Evolutionary conservation across 2,797 vertebrate genomes (phyloP).

Genomic region (Pitangus sulphuratus): DNA sequence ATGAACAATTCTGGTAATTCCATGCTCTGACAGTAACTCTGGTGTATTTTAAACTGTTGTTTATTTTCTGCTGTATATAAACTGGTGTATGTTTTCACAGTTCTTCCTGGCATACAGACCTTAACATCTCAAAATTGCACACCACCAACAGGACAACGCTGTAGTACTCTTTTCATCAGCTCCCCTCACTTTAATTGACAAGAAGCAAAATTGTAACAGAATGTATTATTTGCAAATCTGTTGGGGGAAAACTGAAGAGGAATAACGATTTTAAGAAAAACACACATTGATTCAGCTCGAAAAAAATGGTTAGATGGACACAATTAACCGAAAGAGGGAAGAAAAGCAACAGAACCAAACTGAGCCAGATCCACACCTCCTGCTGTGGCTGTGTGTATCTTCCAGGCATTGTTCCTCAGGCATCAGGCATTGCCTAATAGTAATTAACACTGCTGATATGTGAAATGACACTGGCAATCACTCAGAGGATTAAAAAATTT

Average conservation of each 20-base stretch:
- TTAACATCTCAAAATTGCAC: background rate
- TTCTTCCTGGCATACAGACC: background rate
- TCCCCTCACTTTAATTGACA: background rate
- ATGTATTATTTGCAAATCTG: background rate
- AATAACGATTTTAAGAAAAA: background rate
- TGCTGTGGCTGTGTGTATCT: background rate
- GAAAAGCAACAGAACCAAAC: background rate
- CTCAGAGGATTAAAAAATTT: background rate
- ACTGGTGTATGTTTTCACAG: background rate
- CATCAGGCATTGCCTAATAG: background rate
- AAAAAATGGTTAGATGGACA: background rate
- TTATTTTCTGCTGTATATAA: too few relatives aligned
- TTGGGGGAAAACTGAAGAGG: background rate
- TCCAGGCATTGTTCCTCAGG: background rate
- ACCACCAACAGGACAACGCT: background rate
- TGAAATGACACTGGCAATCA: background rate
- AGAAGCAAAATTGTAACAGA: background rate
- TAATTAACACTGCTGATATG: background rate
- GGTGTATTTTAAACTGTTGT: background rate
- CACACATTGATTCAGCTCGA: background rate
- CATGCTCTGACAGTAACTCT: background rate
- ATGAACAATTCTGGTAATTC: background rate
- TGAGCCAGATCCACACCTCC: background rate
- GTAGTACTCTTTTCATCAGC: background rate
- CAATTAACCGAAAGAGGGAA: background rate